Evolutionary conservation across 2,888 invertebrate species (phyloP).

Genomic region (Sinohyriopsis cumingii): DNA sequence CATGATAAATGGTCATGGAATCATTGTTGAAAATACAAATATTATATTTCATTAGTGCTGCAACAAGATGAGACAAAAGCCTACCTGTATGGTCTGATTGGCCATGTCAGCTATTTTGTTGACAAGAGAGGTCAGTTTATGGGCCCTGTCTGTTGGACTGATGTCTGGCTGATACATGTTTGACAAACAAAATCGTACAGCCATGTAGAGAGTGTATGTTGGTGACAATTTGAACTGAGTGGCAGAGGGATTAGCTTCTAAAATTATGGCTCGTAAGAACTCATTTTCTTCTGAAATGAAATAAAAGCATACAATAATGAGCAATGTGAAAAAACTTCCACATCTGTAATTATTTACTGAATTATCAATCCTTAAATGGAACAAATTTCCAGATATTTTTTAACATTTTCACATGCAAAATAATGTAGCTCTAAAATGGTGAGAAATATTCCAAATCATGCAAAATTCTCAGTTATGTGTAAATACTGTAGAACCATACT

Average conservation of each 20-base stretch:
- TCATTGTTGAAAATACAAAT: no score
- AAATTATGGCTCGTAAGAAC: constrained; percentile 89
- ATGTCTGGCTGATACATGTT: constrained; percentile 95
- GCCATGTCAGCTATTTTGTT: constrained; percentile 91
- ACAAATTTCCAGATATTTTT: no score
- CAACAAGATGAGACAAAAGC: no score
- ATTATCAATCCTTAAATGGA: no score
- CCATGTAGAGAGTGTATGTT: constrained; percentile 96
- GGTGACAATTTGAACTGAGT: constrained; percentile 94
- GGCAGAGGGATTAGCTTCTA: constrained; percentile 79
- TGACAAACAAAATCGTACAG: constrained; percentile 93
- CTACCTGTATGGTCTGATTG: constrained; percentile 86
- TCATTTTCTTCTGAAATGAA: constrained; percentile 83
- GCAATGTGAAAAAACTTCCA: neutral
- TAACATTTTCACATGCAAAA: no score
- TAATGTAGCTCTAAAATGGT: no score
- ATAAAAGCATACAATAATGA: neutral
- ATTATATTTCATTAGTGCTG: no score
- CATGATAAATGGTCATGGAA: no score
- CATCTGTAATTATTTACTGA: no score
- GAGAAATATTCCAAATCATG: no score
- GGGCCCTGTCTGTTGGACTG: constrained; percentile 92
- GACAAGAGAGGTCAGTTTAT: constrained; percentile 89
- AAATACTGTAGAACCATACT: no score
- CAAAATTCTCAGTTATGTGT: no score